Conservation (phyloP, 2,888 invertebrate species). For the Empis livida region DNA sequence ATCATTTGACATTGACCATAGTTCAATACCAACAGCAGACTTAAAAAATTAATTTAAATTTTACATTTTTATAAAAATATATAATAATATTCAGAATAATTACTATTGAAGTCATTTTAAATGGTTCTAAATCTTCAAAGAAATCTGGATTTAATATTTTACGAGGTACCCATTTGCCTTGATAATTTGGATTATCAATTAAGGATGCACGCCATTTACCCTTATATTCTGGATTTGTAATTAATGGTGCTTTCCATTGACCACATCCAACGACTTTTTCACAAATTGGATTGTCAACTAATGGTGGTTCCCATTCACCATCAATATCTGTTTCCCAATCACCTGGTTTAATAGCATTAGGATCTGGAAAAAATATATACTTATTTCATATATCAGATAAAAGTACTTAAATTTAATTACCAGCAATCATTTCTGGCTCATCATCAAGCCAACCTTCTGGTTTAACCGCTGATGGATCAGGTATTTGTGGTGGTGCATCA, state of each 20-base stretch:
- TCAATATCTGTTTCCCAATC: slow-evolving; percentile 99
- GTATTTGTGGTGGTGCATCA: slow-evolving; percentile 77
- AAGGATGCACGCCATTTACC: slow-evolving; percentile 86
- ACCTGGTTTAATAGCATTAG: slow-evolving; percentile 70
- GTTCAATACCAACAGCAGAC: slow-evolving; percentile 89
- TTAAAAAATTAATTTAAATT: slow-evolving; percentile 27
- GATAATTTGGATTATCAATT: slow-evolving; percentile 86
- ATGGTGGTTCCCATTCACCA: slow-evolving; percentile 95
- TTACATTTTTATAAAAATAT: no score
- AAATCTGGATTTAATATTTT: slow-evolving; percentile 85
- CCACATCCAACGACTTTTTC: slow-evolving; percentile 77
- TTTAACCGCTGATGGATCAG: slow-evolving; percentile 69
- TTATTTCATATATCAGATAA: background rate
- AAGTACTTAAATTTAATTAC: slow-evolving; percentile 7
- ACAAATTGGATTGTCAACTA: slow-evolving; percentile 82
- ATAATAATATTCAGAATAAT: no score
- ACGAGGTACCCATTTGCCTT: slow-evolving; percentile 86
- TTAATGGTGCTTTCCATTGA: slow-evolving; percentile 68
- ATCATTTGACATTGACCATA: slow-evolving; percentile 96
- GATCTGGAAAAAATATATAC: slow-evolving; percentile 41
- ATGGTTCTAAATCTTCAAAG: slow-evolving; percentile 85
- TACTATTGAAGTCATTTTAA: slow-evolving; percentile 80
- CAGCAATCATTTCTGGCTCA: slow-evolving; percentile 68
- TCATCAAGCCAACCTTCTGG: slow-evolving; percentile 90
- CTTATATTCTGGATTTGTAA: slow-evolving; percentile 83